These are phyloP conservation scores for Lasiurus cinereus DNA, from an alignment of 2,113 vertebrate genomes.

Conservation along the genomic window DNA sequence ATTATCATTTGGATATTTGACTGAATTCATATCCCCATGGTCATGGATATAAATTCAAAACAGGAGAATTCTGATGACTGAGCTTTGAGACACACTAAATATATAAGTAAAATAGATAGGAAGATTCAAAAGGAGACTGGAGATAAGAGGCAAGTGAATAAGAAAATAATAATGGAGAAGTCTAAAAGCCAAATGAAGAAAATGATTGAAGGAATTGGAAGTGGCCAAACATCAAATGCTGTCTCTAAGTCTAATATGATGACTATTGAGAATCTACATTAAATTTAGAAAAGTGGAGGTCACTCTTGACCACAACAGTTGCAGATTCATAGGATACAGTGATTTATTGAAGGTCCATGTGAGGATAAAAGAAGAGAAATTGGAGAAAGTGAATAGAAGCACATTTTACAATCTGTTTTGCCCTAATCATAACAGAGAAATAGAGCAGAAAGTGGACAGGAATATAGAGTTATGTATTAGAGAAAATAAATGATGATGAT, in stretches of 20 bases:
- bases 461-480: background rate
- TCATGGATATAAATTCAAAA: background rate
- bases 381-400: background rate
- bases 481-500: background rate
- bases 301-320: background rate
- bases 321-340: background rate
- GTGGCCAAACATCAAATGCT: background rate
- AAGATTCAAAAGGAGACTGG: background rate
- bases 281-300: background rate
- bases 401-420: background rate
- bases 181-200: background rate
- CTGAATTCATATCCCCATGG: background rate
- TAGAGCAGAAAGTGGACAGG: background rate
- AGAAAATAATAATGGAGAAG: background rate
- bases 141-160: background rate
- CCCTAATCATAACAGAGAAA: background rate
- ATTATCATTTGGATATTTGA: conserved; percentile 5
- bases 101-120: background rate
- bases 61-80: background rate
- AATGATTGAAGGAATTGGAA: background rate
- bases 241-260: background rate
- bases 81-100: background rate
- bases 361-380: background rate
- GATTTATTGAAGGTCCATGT: background rate
- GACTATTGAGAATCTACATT: background rate